Conservation (phyloP, 2,113 vertebrate species). For the Phalacrocorax pelagicus region DNA sequence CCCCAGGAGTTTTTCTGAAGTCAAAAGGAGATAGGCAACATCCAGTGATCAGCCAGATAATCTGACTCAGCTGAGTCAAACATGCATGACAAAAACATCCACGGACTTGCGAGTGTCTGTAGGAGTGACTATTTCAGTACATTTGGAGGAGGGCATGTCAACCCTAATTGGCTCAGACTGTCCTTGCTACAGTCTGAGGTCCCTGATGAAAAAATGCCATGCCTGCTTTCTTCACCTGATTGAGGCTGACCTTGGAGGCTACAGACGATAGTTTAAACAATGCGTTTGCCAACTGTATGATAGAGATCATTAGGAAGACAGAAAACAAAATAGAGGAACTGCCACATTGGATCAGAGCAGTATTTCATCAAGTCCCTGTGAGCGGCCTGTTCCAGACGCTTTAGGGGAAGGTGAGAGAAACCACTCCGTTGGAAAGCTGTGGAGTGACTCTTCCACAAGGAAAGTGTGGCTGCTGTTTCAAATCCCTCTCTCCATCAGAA, state of each 20-base stretch:
- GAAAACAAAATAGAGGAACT: not conserved
- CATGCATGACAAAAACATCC: not conserved
- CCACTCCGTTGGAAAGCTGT: not conserved
- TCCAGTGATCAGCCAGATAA: too few species aligned
- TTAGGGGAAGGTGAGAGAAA: not conserved
- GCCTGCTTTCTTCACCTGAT: not conserved
- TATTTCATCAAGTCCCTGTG: not conserved
- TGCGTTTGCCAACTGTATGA: not conserved
- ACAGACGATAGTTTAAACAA: not conserved
- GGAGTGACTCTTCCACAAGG: not conserved
- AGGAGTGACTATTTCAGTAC: not conserved
- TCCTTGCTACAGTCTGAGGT: not conserved
- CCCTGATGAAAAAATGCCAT: not conserved
- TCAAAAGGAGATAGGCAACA: too few species aligned
- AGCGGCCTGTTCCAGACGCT: not conserved
- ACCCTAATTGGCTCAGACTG: accelerated
- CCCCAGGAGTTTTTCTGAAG: not conserved
- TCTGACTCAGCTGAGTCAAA: not conserved
- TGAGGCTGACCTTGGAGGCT: not conserved
- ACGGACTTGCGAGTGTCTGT: not conserved
- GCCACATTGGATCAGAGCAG: not conserved
- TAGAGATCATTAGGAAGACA: not conserved
- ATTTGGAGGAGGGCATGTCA: not conserved
- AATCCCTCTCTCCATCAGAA: not conserved
- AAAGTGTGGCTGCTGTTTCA: not conserved